These are phyloP conservation scores for Acleris cristana DNA, from an alignment of 2,888 invertebrate genomes.

Conservation along the genomic window DNA sequence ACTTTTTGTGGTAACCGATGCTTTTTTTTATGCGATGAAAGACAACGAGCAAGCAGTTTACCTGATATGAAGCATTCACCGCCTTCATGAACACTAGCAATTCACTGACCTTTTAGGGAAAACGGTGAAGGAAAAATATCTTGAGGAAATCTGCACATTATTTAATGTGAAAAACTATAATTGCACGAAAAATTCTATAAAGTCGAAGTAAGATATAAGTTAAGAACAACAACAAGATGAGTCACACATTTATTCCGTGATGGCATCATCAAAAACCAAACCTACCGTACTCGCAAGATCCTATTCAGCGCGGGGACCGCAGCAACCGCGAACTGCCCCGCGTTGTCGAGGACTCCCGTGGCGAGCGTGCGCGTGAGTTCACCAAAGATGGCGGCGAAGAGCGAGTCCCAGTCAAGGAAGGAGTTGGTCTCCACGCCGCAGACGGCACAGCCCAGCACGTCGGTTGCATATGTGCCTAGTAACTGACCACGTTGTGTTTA, in stretches of 20 bases:
- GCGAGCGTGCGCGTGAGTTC: conserved; percentile 34
- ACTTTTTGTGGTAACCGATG: no score
- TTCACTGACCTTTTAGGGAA: no score
- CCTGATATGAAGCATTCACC: neutral
- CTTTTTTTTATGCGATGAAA: no score
- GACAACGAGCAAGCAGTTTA: neutral
- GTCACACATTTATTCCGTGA: no score
- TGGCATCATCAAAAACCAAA: neutral
- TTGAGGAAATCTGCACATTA: no score
- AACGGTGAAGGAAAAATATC: no score
- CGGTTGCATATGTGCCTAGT: conserved; percentile 41
- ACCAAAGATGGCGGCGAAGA: conserved; percentile 38
- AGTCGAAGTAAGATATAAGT: no score
- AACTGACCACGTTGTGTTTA: conserved; percentile 30
- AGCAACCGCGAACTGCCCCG: conserved; percentile 10
- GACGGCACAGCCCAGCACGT: conserved; percentile 42
- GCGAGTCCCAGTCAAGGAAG: conserved; percentile 38
- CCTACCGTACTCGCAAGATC: conserved; percentile 12
- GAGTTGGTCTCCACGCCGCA: conserved; percentile 42
- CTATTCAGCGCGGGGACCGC: conserved; percentile 10
- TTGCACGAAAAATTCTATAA: no score
- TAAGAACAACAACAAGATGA: neutral
- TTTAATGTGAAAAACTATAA: neutral
- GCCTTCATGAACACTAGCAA: no score
- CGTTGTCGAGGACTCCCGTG: conserved; percentile 32